Evolutionary conservation across 2,888 invertebrate genomes (phyloP), one percentile per base, ranked within the genome.

Genomic region (Spisula solida): DNA sequence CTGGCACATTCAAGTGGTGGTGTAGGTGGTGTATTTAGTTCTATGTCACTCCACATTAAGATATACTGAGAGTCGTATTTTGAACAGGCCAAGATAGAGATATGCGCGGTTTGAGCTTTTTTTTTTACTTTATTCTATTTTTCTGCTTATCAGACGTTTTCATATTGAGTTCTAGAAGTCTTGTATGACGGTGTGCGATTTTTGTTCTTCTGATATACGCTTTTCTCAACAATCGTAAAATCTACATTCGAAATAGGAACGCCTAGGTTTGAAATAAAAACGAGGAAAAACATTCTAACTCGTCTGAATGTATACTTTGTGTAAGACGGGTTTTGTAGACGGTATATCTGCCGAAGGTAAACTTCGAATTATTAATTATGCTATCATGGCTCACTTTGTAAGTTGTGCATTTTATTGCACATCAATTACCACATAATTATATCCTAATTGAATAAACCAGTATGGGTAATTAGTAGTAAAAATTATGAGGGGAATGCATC

Each of bases 91-190:
- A 66, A 25, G n/a, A 10, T 8, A 66, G 25, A 20, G 14, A 16
- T 51, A 51, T 51, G 14, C 6, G 16, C 47, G 47, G 12, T 8
- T 20, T 56, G 14, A 56, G n/a, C n/a, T n/a, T n/a, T 20, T 66
- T 66, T 66, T 66, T 66, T 6, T 25, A 25, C 60, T 10, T 25
- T 25, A 25, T 66, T 66, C 0, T n/a, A 25, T 66, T 66, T 20
- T 25, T 66, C 25, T 20, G 60, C 60, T 66, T 66, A 66, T 66
- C 60, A 66, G 25, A 12, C n/a, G 25, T 66, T 66, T 66, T 66
- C 60, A 66, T 66, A 66, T 66, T 66, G 60, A 66, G 60, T 66
- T 25, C 60, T 66, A n/a, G 60, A 66, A 66, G 20, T 66, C 25
- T n/a, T 20, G n/a, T 25, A 25, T 66, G 25, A 25, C n/a, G n/a